Conservation (phyloP, 2,113 vertebrate genomes). For the Pantherophis guttatus region DNA sequence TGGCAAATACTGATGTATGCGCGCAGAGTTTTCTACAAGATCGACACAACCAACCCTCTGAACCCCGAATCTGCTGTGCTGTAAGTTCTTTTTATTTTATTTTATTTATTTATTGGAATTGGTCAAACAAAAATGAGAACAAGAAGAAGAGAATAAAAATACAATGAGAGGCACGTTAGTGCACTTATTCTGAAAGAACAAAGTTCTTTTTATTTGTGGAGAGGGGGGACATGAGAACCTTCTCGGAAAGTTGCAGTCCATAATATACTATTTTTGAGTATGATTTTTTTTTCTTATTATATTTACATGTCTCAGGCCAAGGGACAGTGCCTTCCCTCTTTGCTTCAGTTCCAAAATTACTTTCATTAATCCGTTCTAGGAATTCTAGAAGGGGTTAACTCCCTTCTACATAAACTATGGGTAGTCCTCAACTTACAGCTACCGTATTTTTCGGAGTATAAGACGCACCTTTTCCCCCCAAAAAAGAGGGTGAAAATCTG, state of each 20-base stretch:
- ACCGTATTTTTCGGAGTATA: too few relatives aligned
- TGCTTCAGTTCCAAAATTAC: background rate
- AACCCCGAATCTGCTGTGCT: constrained; percentile 96
- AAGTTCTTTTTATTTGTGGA: background rate
- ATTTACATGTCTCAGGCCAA: too few relatives aligned
- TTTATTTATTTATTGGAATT: too few relatives aligned
- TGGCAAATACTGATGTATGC: constrained; percentile 98
- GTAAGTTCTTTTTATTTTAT: constrained; percentile 70
- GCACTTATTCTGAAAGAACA: too few relatives aligned
- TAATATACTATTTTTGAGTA: background rate
- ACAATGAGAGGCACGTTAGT: too few relatives aligned
- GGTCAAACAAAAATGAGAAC: too few relatives aligned
- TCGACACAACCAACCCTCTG: constrained; percentile 85
- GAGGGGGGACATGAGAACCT: background rate
- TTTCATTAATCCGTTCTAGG: background rate
- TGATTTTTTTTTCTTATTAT: background rate
- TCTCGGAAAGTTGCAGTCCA: background rate
- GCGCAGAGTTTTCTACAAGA: constrained; percentile 97
- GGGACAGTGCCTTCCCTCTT: background rate
- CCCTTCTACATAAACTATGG: too few relatives aligned
- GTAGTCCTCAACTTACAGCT: too few relatives aligned
- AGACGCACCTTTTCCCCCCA: too few relatives aligned
- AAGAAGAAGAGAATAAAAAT: too few relatives aligned
- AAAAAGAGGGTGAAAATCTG: too few relatives aligned
- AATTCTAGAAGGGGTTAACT: background rate